phyloP scores from a whole-genome alignment of 1,140 invertebrate species.

The Colletes latitarsis region DNA sequence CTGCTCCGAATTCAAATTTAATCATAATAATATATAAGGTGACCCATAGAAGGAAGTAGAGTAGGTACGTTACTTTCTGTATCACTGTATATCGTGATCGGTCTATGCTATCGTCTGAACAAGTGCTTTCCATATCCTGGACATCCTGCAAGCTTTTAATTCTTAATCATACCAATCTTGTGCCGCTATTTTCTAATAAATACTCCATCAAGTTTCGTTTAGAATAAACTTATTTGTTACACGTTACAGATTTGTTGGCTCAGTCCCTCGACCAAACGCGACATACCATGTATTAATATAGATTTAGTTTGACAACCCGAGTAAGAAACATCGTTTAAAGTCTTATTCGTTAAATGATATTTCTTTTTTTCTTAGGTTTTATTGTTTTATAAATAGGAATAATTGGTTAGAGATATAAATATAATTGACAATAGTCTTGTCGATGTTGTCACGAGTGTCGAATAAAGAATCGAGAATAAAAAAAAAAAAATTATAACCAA shows the following conservation, averaged over 20 bases:
- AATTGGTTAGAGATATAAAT: no score
- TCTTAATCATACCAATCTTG: slow-evolving; percentile 1
- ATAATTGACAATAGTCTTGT: no score
- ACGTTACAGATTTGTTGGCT: neutral
- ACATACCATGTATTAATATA: no score
- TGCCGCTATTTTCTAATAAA: slow-evolving; percentile 13
- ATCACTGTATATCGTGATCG: slow-evolving; percentile 57
- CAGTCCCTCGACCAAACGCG: no score
- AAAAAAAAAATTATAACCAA: no score
- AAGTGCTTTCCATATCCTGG: slow-evolving; percentile 66
- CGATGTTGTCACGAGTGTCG: no score
- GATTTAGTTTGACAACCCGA: no score
- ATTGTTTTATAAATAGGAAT: no score
- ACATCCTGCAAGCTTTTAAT: slow-evolving; percentile 63
- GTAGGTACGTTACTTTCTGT: slow-evolving; percentile 61
- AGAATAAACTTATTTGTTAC: neutral
- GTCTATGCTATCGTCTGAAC: slow-evolving; percentile 65
- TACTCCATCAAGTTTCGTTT: neutral
- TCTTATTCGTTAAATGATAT: neutral
- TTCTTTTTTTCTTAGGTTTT: no score
- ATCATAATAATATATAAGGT: slow-evolving; percentile 86
- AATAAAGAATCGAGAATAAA: no score
- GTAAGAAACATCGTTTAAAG: no score
- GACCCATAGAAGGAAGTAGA: slow-evolving; percentile 85
- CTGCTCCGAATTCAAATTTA: slow-evolving; percentile 93